Evolutionary conservation across 23 tunicate species (phyloP), one percentile per base, ranked within the genome.

Genomic region (Styela clava): DNA sequence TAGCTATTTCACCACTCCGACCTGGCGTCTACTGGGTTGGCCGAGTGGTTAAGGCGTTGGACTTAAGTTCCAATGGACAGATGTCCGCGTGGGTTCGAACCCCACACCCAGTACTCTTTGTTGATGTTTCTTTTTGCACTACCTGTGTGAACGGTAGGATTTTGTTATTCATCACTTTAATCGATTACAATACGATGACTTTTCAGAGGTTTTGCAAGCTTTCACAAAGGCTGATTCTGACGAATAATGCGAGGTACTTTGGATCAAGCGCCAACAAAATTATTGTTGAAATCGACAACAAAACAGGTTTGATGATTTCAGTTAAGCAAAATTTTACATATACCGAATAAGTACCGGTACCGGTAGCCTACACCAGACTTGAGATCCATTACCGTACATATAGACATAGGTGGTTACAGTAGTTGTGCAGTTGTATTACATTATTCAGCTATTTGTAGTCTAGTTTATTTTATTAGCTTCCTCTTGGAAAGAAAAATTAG

Each of bases 71-170:
- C 97, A 92, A 92, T 92, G 97, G 97, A 92, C 91, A 85, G 74
- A 86, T 92, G 97, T 92, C 97, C 97, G 97, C 97, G 97, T 92
- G 97, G 97, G 97, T 92, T 92, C 97, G 97, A 92, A 92, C 97
- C 97, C 97, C 97, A 92, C 97, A 92, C 88, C 97, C 97, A 92
- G 97, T 92, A 92, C 31, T 84, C 28, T 32, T 1, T 12, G 28
- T 67, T 29, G 0, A 31, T 25, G 26, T 63, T 64, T 77, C 33
- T 84, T 74, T 62, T 31, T 34, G 35, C 19, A 31, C 68, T 61
- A 73, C 52, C 56, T 44, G 56, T 5, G 56, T 44, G 56, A 5
- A 44, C 56, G 56, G 9, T 7, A 12, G 12, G 56, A 44, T 5
- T 12, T 5, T 12, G 12, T 12, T 44, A 44, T 44, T 5, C 56